A percentile compares a stretch with the other conserved stretches of the same genome.
Conservation (phyloP, 2,888 invertebrate species). For the Melieria crassipennis region DNA sequence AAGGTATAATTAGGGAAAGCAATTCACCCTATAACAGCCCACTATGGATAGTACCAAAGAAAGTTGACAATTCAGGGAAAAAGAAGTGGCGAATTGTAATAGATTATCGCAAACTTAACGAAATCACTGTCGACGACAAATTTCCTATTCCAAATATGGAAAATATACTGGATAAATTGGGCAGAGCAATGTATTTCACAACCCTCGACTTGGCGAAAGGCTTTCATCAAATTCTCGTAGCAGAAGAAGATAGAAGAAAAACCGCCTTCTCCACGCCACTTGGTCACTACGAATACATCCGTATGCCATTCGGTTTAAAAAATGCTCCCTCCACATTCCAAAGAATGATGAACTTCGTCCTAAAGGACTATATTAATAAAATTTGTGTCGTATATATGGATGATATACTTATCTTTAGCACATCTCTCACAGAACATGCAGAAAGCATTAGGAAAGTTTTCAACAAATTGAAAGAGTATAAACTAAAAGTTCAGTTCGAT, state of each 20-base stretch:
- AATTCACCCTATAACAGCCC: too few relatives aligned
- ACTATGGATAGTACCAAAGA: too few relatives aligned
- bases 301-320: slow-evolving; percentile 17
- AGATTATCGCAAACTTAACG: neutral
- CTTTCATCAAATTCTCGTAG: slow-evolving; percentile 18
- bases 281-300: slow-evolving; percentile 19
- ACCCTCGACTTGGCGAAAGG: slow-evolving; percentile 11
- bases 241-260: slow-evolving; percentile 3
- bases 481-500: slow-evolving; percentile 10
- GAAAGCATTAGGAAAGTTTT: neutral
- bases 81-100: slow-evolving; percentile 13
- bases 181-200: slow-evolving; percentile 13
- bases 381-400: slow-evolving; percentile 21
- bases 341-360: slow-evolving; percentile 8
- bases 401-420: slow-evolving; percentile 15
- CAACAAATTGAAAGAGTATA: neutral
- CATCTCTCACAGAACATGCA: slow-evolving; percentile 10
- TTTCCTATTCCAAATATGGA: slow-evolving; percentile 15
- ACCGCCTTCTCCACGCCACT: slow-evolving; percentile 6
- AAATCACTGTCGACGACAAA: slow-evolving; percentile 14
- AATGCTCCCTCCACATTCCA: slow-evolving; percentile 20
- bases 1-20: too few relatives aligned
- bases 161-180: slow-evolving; percentile 18
- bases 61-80: neutral
- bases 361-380: slow-evolving; percentile 4